A percentile compares a stretch with the other conserved stretches of the same genome.
These are phyloP conservation scores for Strongylocentrotus purpuratus DNA, from an alignment of 35 echinoderm and acorn worm species.

Conservation along the genomic window DNA sequence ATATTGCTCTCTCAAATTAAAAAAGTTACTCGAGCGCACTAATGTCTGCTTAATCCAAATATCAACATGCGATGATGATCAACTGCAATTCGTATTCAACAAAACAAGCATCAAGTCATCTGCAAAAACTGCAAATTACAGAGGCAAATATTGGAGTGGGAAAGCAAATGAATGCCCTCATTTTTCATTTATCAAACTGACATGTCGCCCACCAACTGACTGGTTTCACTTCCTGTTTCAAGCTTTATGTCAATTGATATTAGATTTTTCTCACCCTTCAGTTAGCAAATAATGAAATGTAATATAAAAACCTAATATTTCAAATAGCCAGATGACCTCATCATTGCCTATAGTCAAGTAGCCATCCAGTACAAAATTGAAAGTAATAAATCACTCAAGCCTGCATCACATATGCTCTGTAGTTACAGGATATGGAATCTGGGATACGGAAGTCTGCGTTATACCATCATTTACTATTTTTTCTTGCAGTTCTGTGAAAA, in stretches of 20 bases:
- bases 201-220: neutral
- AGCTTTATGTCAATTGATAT: neutral
- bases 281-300: neutral
- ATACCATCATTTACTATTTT: no score
- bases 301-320: neutral
- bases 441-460: no score
- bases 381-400: no score
- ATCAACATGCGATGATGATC: neutral
- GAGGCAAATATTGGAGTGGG: neutral
- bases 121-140: neutral
- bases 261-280: neutral
- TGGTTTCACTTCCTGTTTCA: neutral
- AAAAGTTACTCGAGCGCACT: no score
- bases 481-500: no score
- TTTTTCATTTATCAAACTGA: neutral
- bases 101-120: neutral
- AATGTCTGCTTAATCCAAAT: neutral
- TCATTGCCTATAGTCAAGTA: no score
- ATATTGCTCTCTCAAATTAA: no score
- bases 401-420: no score
- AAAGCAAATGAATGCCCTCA: neutral
- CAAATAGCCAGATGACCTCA: neutral
- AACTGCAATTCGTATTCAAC: neutral
- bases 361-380: no score
- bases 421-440: no score